phyloP scores from a whole-genome alignment of 2,797 vertebrate genomes.

The Neosalanx taihuensis region DNA sequence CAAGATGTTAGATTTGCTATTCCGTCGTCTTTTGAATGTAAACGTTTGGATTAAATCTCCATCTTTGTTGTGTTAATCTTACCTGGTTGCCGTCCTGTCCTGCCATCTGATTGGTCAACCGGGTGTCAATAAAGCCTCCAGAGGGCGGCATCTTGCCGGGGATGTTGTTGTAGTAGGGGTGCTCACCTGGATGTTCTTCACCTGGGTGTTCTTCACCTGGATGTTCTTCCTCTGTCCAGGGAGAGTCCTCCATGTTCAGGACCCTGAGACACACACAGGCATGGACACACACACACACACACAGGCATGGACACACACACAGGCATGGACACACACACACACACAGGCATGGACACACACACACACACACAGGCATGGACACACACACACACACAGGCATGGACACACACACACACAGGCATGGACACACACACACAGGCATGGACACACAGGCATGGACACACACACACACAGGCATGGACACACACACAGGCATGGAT shows the following conservation, averaged over 20 bases:
- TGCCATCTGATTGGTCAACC: slow-evolving; percentile 75
- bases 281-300: not conserved
- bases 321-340: not conserved
- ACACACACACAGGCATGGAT: not conserved
- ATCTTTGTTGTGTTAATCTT: not conserved
- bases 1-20: slow-evolving; percentile 1
- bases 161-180: slow-evolving; percentile 93
- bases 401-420: not conserved
- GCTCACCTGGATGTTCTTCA: slow-evolving; percentile 80
- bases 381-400: not conserved
- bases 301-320: not conserved
- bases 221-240: slow-evolving; percentile 88
- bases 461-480: no score
- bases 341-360: not conserved
- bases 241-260: slow-evolving; percentile 89
- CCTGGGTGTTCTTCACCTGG: slow-evolving; percentile 74
- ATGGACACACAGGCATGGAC: not conserved
- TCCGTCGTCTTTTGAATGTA: not conserved
- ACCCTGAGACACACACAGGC: slow-evolving; percentile 66
- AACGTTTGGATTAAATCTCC: not conserved
- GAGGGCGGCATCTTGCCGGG: slow-evolving; percentile 89
- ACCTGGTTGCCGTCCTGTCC: slow-evolving; percentile 58
- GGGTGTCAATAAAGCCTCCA: slow-evolving; percentile 84
- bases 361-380: not conserved
- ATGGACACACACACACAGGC: no score